phyloP scores from a whole-genome alignment of 2,888 invertebrate genomes.

The Sinodicranocentrus sp. region DNA sequence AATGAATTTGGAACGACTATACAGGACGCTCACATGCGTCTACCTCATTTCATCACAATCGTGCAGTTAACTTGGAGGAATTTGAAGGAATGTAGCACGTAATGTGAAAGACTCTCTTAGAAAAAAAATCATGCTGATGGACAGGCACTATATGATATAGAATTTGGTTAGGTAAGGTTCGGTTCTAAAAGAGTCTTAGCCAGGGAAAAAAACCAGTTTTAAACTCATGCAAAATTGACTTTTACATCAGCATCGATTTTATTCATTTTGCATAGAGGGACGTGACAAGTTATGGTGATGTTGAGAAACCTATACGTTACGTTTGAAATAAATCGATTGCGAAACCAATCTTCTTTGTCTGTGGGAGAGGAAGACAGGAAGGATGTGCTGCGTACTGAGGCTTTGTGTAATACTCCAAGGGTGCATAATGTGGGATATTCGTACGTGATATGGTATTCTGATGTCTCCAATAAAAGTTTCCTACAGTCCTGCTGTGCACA shows the following conservation, averaged over 20 bases:
- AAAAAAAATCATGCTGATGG: not conserved
- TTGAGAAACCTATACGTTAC: conserved; percentile 39
- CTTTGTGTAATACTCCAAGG: not conserved
- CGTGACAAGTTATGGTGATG: conserved; percentile 57
- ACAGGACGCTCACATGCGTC: not conserved
- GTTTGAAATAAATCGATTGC: conserved; percentile 55
- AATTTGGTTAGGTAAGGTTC: conserved; percentile 53
- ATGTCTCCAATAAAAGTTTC: conserved; percentile 9
- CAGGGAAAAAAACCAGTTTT: conserved; percentile 36
- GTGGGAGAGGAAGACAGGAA: conserved; percentile 58
- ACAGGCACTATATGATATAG: not conserved
- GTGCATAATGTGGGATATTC: not conserved
- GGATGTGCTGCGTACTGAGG: conserved; percentile 22
- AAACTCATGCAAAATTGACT: conserved; percentile 44
- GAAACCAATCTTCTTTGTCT: conserved; percentile 43
- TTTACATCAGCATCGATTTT: conserved; percentile 47
- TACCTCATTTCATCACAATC: not conserved
- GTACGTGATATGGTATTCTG: conserved; percentile 20
- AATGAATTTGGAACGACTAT: conserved; percentile 33
- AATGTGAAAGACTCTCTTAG: not conserved
- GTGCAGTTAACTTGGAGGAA: not conserved
- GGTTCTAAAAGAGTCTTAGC: conserved; percentile 6
- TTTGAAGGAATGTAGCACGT: not conserved
- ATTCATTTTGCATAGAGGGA: conserved; percentile 33
- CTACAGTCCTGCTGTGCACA: not conserved